phyloP scores from a whole-genome alignment of 2,888 invertebrate species.

The Apotomis capreana region DNA sequence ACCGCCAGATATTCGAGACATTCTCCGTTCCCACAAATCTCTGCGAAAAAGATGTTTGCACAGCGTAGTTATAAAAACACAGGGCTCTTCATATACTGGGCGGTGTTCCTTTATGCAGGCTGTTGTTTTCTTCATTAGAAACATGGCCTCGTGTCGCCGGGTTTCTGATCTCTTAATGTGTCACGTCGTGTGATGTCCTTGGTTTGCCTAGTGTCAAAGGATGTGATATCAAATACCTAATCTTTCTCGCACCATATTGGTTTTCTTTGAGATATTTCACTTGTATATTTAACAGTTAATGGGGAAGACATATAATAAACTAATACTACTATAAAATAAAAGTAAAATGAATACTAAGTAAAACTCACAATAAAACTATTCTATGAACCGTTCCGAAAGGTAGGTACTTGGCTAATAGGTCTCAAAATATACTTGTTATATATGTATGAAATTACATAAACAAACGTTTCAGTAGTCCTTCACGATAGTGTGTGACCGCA shows the following conservation, averaged over 20 bases:
- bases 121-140: slow-evolving; percentile 67
- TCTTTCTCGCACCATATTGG: not conserved
- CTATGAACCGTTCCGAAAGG: too few species aligned
- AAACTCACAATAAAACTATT: too few species aligned
- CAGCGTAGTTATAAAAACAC: slow-evolving; percentile 50
- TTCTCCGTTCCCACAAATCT: slow-evolving; percentile 49
- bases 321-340: too few species aligned
- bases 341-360: too few species aligned
- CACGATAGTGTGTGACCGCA: too few species aligned
- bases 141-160: slow-evolving; percentile 53
- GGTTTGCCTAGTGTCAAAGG: not conserved
- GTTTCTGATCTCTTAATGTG: slow-evolving; percentile 46
- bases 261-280: not conserved
- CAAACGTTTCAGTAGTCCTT: too few species aligned
- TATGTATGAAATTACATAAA: too few species aligned
- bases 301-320: too few species aligned
- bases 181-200: slow-evolving; percentile 11
- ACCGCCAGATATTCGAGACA: slow-evolving; percentile 60
- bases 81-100: slow-evolving; percentile 55
- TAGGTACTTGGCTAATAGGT: too few species aligned
- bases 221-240: not conserved
- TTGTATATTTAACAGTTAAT: too few species aligned
- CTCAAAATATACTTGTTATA: too few species aligned
- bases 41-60: slow-evolving; percentile 44
- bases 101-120: slow-evolving; percentile 57